Percentiles rank a stretch among this genome's conserved stretches.
Conservation (phyloP, 2,888 invertebrate species). For the Hofmannophila pseudospretella region DNA sequence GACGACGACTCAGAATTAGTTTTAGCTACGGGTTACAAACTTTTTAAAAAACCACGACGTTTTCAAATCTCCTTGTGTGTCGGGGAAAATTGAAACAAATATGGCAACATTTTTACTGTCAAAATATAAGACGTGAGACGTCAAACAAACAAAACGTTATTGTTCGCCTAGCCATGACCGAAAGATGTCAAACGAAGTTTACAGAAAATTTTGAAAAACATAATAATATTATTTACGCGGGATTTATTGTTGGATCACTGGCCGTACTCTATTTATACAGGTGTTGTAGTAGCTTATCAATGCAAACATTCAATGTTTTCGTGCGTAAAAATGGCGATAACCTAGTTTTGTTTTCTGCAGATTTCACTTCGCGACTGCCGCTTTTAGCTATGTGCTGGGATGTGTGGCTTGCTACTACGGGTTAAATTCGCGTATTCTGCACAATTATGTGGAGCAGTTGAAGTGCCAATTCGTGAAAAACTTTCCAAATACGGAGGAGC, state of each 20-base stretch:
- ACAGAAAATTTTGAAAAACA: slow-evolving; percentile 65
- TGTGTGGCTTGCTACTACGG: slow-evolving; percentile 72
- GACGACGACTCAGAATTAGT: too few relatives aligned
- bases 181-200: slow-evolving; percentile 73
- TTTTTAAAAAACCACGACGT: too few relatives aligned
- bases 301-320: slow-evolving; percentile 13
- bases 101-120: slow-evolving; percentile 5
- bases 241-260: slow-evolving; percentile 50
- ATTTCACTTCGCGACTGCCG: slow-evolving; percentile 66
- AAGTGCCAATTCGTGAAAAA: slow-evolving; percentile 55
- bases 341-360: slow-evolving; percentile 44
- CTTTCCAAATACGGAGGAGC: slow-evolving; percentile 26
- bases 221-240: slow-evolving; percentile 67
- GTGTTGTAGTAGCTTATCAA: slow-evolving; percentile 27
- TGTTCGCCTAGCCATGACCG: slow-evolving; percentile 68
- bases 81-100: too few relatives aligned
- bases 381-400: slow-evolving; percentile 68
- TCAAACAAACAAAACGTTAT: slow-evolving; percentile 41
- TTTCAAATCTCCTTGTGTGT: too few relatives aligned
- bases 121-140: slow-evolving; percentile 11
- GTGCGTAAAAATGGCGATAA: slow-evolving; percentile 22
- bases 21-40: too few relatives aligned
- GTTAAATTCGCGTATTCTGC: slow-evolving; percentile 51
- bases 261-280: slow-evolving; percentile 66
- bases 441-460: slow-evolving; percentile 51